Base-by-base conservation (phyloP, 1,140 invertebrate genomes). In the Temnothorax curvispinosus region DNA sequence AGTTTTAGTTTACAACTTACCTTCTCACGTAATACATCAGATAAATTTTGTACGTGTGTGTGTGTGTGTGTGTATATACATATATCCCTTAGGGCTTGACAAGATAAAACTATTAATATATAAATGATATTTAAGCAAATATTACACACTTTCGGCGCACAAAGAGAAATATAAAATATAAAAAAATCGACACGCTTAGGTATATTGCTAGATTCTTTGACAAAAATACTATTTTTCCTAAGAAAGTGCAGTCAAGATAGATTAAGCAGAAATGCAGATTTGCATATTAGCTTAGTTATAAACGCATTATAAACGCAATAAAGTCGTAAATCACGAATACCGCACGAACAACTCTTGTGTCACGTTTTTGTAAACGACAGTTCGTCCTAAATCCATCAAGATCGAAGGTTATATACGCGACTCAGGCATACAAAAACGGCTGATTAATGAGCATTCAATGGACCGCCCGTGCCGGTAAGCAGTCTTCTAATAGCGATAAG, bases 371-470 rank as follows among this genome's bases (percentile, higher is more conserved):
- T 13, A 52, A n/a, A 32, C 18, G 13, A 58, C 9, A 62, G 21
- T 52, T 11, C n/a, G 21, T 50, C n/a, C 60, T 76, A 74, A 85
- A 85, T 75, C 69, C 32, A 84, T 60, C 81, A 85, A 60, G 44
- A 60, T n/a, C 13, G 32, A 62, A 76, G 44, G 71, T 76, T 44
- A 27, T 27, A 27, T 41, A 11, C 50, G 35, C 35, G 38, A 56
- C 11, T 52, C 32, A 9, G n/a, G 52, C 32, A 76, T 85, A 62
- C 74, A 76, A 75, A 74, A 85, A 76, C 18, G 27, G 7, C 44
- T 76, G 81, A 85, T 85, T 76, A 76, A 85, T 85, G 69, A 85
- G 1, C 32, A 38, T 75, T 62, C 54, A 41, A 84, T 35, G 7
- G 15, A 60, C 6, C n/a, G 5, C 1, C 27, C 27, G 27, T 1